These are phyloP conservation scores for Mungos mungo DNA, from an alignment of 2,113 vertebrate genomes.

Conservation along the genomic window DNA sequence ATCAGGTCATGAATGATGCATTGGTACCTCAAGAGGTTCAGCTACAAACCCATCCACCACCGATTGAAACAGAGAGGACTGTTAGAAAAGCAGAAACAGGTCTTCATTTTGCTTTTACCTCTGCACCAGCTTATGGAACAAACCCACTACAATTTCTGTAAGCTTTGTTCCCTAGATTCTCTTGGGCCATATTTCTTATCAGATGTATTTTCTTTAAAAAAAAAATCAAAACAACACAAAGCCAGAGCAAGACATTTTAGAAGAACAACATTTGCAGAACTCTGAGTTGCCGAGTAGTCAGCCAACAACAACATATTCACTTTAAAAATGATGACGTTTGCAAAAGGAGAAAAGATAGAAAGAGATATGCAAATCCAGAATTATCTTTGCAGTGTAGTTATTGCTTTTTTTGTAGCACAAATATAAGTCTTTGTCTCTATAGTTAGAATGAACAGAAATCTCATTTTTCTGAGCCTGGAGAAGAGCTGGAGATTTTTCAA, in stretches of 20 bases:
- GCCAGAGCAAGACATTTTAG: slow-evolving; percentile 11
- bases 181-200: slow-evolving; percentile 48
- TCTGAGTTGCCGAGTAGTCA: neutral
- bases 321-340: neutral
- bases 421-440: neutral
- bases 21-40: neutral
- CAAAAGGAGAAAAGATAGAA: neutral
- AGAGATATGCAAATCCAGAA: neutral
- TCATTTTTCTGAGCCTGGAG: neutral
- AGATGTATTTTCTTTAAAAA: slow-evolving; percentile 14
- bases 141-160: slow-evolving; percentile 29
- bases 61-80: neutral
- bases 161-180: slow-evolving; percentile 34
- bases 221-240: slow-evolving; percentile 49
- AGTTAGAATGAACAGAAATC: neutral
- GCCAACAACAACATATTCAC: neutral
- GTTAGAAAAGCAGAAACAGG: neutral
- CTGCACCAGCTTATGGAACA: slow-evolving; percentile 41
- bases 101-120: slow-evolving; percentile 32
- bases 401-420: neutral
- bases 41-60: neutral
- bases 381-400: neutral
- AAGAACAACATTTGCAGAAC: slow-evolving; percentile 27
- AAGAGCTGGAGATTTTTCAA: neutral
- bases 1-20: slow-evolving; percentile 56